phyloP scores from a whole-genome alignment of 2,113 vertebrate species.

The Tautogolabrus adspersus region DNA sequence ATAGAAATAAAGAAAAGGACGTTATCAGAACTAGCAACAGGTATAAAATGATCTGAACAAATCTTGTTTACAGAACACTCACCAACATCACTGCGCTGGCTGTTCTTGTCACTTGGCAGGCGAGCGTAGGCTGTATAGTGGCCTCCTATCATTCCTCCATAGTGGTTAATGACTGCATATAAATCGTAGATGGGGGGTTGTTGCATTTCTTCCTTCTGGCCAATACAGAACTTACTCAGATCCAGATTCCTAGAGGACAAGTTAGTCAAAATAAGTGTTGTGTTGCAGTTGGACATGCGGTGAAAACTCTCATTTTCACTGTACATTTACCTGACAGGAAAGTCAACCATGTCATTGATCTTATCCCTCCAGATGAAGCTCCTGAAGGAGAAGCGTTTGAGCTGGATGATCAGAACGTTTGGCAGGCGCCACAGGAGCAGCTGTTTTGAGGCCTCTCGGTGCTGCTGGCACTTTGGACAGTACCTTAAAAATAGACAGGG shows the following conservation, averaged over 20 bases:
- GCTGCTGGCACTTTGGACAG: constrained; percentile 98
- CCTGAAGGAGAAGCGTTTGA: constrained; percentile 98
- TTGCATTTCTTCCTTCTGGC: constrained; percentile 95
- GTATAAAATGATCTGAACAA: background rate
- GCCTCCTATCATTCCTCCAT: constrained; percentile 98
- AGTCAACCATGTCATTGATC: constrained; percentile 99
- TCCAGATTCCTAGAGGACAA: constrained; percentile 89
- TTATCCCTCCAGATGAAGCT: constrained; percentile 99
- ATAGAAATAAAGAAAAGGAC: too few relatives aligned
- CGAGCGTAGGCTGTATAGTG: constrained; percentile 97
- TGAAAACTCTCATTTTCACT: background rate
- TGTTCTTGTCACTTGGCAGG: constrained; percentile 95
- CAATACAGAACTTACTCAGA: constrained; percentile 97
- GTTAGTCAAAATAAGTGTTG: background rate
- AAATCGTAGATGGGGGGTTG: constrained; percentile 95
- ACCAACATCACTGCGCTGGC: constrained; percentile 98
- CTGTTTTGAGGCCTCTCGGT: constrained; percentile 97
- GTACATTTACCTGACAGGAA: constrained; percentile 90
- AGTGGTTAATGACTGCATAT: constrained; percentile 98
- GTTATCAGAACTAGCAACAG: background rate
- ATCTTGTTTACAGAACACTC: constrained; percentile 55
- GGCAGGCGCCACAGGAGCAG: constrained; percentile 96
- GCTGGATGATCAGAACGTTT: constrained; percentile 96
- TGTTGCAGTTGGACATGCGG: background rate
- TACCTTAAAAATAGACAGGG: constrained; percentile 84